A percentile compares a stretch with the other conserved stretches of the same genome.
phyloP scores from a whole-genome alignment of 2,888 invertebrate species.

The Cordylochernes scorpioides region DNA sequence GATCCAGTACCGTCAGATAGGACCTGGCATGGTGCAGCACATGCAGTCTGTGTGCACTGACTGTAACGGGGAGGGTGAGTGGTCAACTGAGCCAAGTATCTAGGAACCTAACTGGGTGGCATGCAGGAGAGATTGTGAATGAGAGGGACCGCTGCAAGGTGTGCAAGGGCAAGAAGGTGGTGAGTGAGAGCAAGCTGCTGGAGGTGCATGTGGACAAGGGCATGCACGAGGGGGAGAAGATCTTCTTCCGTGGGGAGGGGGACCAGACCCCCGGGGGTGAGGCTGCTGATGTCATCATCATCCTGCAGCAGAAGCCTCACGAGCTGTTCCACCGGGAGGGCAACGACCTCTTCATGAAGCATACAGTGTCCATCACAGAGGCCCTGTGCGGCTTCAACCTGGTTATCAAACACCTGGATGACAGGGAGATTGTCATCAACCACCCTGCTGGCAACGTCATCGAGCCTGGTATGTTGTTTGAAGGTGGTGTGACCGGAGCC shows the following conservation, averaged over 20 bases:
- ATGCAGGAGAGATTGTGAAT: constrained; percentile 29
- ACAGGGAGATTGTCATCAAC: constrained; percentile 47
- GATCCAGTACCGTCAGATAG: constrained; percentile 41
- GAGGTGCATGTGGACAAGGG: constrained; percentile 72
- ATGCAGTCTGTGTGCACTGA: constrained; percentile 21
- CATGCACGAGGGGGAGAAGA: constrained; percentile 58
- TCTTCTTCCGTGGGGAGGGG: constrained; percentile 60
- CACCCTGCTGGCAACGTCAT: constrained; percentile 53
- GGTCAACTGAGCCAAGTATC: neutral
- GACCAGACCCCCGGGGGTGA: constrained; percentile 62
- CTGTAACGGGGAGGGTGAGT: constrained; percentile 26
- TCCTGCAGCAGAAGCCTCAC: constrained; percentile 53
- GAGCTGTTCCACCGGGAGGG: constrained; percentile 46
- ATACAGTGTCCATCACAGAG: constrained; percentile 51
- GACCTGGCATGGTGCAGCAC: constrained; percentile 30
- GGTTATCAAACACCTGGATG: constrained; percentile 64
- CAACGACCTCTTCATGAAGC: constrained; percentile 36
- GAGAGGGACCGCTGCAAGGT: constrained; percentile 54
- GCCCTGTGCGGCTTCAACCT: constrained; percentile 69
- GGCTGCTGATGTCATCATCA: constrained; percentile 64
- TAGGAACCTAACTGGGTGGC: neutral
- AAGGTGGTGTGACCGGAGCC: neutral
- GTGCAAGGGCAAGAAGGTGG: constrained; percentile 58
- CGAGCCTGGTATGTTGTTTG: constrained; percentile 36
- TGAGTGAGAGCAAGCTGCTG: constrained; percentile 50